Conservation (phyloP, 2,888 invertebrate genomes). For the Apotomis capreana region DNA sequence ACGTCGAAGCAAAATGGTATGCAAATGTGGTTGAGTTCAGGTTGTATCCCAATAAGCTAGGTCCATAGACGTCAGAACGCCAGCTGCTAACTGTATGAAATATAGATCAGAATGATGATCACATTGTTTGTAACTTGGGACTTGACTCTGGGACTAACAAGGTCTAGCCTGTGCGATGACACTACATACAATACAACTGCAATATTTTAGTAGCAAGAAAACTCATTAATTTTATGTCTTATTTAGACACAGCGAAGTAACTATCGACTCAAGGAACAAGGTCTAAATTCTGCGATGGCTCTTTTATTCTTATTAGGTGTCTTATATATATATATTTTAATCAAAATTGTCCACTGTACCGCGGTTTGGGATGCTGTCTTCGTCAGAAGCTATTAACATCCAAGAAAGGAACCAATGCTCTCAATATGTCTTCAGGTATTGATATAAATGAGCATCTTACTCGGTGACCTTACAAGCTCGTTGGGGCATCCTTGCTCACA, state of each 20-base stretch:
- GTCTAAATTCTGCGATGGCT: too few relatives aligned
- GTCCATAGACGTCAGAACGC: neutral
- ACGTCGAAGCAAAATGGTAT: conserved; percentile 6
- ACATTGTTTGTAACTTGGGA: conserved; percentile 9
- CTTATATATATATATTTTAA: neutral
- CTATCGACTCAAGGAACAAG: neutral
- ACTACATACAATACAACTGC: neutral
- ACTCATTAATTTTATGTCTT: too few relatives aligned
- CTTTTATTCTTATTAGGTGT: too few relatives aligned
- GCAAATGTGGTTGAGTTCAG: neutral
- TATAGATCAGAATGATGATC: conserved; percentile 10
- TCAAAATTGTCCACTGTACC: neutral
- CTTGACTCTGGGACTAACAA: neutral
- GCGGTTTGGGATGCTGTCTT: neutral
- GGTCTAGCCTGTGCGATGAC: neutral
- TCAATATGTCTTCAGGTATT: conserved; percentile 42
- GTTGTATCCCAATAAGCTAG: too few relatives aligned
- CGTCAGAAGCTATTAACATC: conserved; percentile 1
- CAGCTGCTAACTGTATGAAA: neutral
- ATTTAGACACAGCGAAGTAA: neutral
- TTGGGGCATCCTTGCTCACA: conserved; percentile 66
- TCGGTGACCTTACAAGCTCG: conserved; percentile 62
- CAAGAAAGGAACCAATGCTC: conserved; percentile 35
- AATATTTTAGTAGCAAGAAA: neutral
- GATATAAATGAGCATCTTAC: conserved; percentile 44